These are phyloP conservation scores for Drosophila quinaria DNA, from an alignment of 2,888 invertebrate genomes.

Conservation along the genomic window DNA sequence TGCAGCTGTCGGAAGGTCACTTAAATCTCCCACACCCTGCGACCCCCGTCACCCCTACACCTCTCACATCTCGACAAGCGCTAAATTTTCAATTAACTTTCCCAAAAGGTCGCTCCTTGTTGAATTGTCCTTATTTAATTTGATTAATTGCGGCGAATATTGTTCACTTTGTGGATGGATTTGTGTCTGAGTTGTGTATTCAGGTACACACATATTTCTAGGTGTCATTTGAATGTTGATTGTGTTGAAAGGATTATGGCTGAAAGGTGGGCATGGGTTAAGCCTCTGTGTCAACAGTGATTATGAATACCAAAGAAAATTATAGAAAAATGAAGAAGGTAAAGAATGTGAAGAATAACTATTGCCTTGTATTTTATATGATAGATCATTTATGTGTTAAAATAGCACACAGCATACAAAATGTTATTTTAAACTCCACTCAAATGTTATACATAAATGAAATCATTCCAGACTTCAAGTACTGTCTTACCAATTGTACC, in stretches of 20 bases:
- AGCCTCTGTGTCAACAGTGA: conserved; percentile 33
- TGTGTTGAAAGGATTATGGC: conserved; percentile 61
- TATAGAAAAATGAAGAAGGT: not conserved
- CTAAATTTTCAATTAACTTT: conserved; percentile 77
- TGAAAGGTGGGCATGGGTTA: conserved; percentile 40
- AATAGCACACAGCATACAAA: too few relatives aligned
- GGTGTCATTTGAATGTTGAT: conserved; percentile 61
- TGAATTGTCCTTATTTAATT: conserved; percentile 71
- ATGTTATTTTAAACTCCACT: too few relatives aligned
- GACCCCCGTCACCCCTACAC: conserved; percentile 5
- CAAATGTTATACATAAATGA: not conserved
- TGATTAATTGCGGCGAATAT: conserved; percentile 77
- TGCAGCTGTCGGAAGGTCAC: conserved; percentile 60
- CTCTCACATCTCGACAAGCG: conserved; percentile 48
- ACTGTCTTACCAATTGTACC: not conserved
- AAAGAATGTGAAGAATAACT: not conserved
- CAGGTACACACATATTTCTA: conserved; percentile 24
- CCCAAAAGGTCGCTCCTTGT: conserved; percentile 51
- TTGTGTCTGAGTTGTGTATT: conserved; percentile 14
- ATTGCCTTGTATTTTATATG: too few relatives aligned
- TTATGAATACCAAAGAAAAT: conserved; percentile 27
- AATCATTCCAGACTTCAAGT: not conserved
- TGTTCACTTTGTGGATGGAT: conserved; percentile 42
- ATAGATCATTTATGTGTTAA: too few relatives aligned
- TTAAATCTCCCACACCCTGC: conserved; percentile 10